Evolutionary conservation across 2,888 invertebrate species (phyloP).

Genomic region (Aleiodes testaceus): DNA sequence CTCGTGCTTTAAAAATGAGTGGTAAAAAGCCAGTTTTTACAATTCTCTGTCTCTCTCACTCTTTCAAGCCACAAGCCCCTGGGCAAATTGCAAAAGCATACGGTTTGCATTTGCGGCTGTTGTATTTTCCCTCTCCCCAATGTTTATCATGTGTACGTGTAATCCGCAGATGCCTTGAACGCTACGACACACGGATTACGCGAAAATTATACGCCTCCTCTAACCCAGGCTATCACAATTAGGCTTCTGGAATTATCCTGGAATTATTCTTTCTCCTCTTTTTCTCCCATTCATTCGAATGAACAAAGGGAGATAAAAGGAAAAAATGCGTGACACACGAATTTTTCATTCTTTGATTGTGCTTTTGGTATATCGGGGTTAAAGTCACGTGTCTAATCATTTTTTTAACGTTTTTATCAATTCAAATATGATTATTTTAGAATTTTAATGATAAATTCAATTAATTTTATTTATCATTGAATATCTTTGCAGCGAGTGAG

Average conservation of each 20-base stretch:
- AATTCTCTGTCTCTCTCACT: not conserved
- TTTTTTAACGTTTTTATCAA: no score
- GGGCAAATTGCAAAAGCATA: not conserved
- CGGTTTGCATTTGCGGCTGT: not conserved
- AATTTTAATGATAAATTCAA: no score
- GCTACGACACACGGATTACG: conserved; percentile 50
- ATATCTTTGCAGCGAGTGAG: no score
- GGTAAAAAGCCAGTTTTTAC: no score
- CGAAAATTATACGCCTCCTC: conserved; percentile 49
- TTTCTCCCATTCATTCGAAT: not conserved
- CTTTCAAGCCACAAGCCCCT: not conserved
- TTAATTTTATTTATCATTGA: no score
- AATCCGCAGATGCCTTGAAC: conserved; percentile 28
- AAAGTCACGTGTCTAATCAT: no score
- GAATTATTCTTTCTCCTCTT: conserved; percentile 1
- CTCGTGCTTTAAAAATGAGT: no score
- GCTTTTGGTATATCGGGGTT: no score
- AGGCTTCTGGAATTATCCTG: conserved; percentile 32
- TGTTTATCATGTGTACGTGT: conserved; percentile 46
- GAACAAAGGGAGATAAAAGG: not conserved
- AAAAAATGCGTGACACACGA: not conserved
- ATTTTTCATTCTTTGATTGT: no score
- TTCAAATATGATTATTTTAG: no score
- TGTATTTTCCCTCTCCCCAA: conserved; percentile 6
- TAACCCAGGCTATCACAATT: conserved; percentile 49